Base-by-base conservation (phyloP, 2,888 invertebrate species). In the Mimumesa dahlbomi region DNA sequence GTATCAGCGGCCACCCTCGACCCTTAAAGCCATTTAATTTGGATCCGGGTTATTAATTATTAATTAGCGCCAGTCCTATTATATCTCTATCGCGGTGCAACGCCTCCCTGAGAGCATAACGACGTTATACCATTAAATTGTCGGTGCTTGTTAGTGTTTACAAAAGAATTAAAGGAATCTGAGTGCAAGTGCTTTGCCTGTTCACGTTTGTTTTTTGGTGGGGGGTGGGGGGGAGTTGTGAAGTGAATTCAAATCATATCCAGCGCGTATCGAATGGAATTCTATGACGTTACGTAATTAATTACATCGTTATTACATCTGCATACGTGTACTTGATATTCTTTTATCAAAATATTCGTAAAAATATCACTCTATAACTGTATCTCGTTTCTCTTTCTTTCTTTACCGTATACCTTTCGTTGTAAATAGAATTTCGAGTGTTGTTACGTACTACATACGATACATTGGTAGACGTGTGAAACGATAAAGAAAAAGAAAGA, bases 1-100 rank as follows among this genome's bases (percentile, higher is more conserved):
- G 76, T 81, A 77, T 82, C 84, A 79, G 80, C 81, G 75, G 67
- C 79, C 81, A 81, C 81, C 82, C 85, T 79, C 84, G 81, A 84
- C 85, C 85, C 85, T 84, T 82, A 82, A 85, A 84, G 80, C 85
- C 87, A 87, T 88, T 88, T 88, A 84, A 88, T 89, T 86, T 78
- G 81, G 85, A 88, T 87, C 85, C 84, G 86, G 86, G 86, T 87
- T 88, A 89, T 89, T 87, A 88, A 89, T 89, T 89, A 89, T 87
- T 88, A 88, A 89, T 89, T 87, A 88, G 82, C 84, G 84, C 83
- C 81, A 75, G 78, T 83, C 82, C 84, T 84, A 87, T 88, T 87
- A 88, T 86, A 87, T 87, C 87, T 87, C 85, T 85, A 85, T 88
- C 85, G 84, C 82, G 83, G 75, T 77, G 78, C 79, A 82, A 84